A percentile compares a stretch with the other conserved stretches of the same genome.
Evolutionary conservation across 2,113 vertebrate species (phyloP).

Genomic region (Istiophorus platypterus): DNA sequence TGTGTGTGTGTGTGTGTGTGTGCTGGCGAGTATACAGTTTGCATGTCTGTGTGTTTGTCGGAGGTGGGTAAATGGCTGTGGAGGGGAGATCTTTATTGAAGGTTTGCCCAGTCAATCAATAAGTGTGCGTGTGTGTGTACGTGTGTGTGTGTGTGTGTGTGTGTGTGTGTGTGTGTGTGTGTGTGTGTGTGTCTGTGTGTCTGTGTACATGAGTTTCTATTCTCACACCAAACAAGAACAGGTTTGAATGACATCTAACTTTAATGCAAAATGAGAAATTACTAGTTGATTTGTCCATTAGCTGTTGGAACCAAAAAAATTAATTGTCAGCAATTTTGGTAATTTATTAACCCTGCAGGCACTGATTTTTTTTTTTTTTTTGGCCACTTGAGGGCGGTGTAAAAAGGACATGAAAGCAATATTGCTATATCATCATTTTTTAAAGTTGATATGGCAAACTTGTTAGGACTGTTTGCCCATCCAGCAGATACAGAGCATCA

Average conservation of each 20-base stretch:
- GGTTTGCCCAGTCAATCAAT: conserved; percentile 59
- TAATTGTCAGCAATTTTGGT: not conserved
- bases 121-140: conserved; percentile 15
- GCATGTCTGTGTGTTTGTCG: conserved; percentile 26
- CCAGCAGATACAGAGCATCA: not conserved
- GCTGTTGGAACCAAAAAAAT: not conserved
- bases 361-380: too few relatives aligned
- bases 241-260: not conserved
- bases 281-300: not conserved
- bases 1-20: conserved; percentile 21
- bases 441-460: too few relatives aligned
- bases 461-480: not conserved
- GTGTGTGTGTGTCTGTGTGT: conserved; percentile 33
- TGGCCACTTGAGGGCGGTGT: not conserved
- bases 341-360: not conserved
- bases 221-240: not conserved
- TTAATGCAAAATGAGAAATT: not conserved
- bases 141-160: conserved; percentile 7
- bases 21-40: conserved; percentile 10
- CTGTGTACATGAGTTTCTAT: not conserved
- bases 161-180: conserved; percentile 26
- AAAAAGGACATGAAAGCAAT: not conserved
- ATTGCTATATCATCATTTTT: not conserved
- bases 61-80: conserved; percentile 16
- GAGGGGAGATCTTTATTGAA: conserved; percentile 52